Percentiles rank a stretch among this genome's conserved stretches.
Evolutionary conservation across 1,140 invertebrate species (phyloP).

Genomic region (Alviniconcha marisindica): DNA sequence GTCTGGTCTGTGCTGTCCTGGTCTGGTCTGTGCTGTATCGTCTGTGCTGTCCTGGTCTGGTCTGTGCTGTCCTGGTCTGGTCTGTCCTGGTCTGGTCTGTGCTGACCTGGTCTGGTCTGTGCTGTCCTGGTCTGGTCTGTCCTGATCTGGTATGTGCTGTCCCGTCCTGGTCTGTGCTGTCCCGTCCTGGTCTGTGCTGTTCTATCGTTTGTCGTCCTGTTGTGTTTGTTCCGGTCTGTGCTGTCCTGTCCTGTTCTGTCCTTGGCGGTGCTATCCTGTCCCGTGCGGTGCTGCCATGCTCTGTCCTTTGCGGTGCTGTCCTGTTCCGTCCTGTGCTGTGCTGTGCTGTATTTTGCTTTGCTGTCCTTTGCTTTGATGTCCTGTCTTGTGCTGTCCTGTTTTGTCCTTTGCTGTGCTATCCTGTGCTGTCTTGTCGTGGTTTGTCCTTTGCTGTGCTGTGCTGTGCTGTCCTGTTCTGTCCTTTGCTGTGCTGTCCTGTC

Average conservation of each 20-base stretch:
- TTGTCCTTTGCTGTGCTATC: constrained; percentile 38
- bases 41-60: too few species aligned
- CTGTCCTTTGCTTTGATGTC: constrained; percentile 37
- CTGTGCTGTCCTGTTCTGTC: constrained; percentile 25
- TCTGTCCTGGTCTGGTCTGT: too few species aligned
- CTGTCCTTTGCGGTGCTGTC: constrained; percentile 55
- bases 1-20: too few species aligned
- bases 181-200: constrained; percentile 36
- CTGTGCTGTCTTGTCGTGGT: constrained; percentile 35
- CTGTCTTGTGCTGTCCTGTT: constrained; percentile 34
- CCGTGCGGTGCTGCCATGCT: constrained; percentile 55
- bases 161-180: too few species aligned
- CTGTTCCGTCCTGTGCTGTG: constrained; percentile 39
- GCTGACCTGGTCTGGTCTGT: too few species aligned
- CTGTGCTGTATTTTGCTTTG: constrained; percentile 37
- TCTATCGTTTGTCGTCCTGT: too few species aligned
- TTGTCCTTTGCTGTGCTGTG: constrained; percentile 34
- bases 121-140: too few species aligned
- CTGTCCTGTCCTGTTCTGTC: constrained; percentile 42
- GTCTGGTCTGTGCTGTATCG: too few species aligned
- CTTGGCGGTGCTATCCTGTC: constrained; percentile 56
- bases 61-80: too few species aligned
- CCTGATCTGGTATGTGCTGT: too few species aligned
- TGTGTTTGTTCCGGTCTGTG: too few species aligned
- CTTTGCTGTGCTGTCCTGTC: constrained; percentile 21